Evolutionary conservation across 1,140 invertebrate species (phyloP).

Genomic region (Nasonia longicornis): DNA sequence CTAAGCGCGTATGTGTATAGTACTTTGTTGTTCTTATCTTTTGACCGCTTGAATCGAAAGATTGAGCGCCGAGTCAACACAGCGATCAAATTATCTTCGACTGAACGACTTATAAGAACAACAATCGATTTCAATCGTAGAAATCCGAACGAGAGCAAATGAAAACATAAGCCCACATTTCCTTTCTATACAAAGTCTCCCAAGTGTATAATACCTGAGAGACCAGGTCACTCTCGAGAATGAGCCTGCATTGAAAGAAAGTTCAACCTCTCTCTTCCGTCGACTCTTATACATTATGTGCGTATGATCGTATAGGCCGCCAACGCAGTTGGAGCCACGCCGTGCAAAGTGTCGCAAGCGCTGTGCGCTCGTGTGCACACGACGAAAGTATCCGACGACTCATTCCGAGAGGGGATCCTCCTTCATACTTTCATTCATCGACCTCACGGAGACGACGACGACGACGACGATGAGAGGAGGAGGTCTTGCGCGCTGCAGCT

Average conservation of each 20-base stretch:
- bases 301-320: background rate
- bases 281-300: background rate
- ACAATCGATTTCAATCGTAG: no score
- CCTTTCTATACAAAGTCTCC: no score
- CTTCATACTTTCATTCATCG: slow-evolving; percentile 2
- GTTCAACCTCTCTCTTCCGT: background rate
- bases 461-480: background rate
- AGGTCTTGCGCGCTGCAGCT: background rate
- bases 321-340: background rate
- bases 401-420: slow-evolving; percentile 3
- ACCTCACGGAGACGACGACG: background rate
- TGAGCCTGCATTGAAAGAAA: no score
- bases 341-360: background rate
- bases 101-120: no score
- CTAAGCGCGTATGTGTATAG: no score
- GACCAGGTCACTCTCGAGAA: no score
- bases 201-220: no score
- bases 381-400: slow-evolving; percentile 3
- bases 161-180: no score
- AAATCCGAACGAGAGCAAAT: no score
- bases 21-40: background rate
- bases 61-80: no score
- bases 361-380: background rate
- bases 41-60: no score
- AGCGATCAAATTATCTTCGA: no score